phyloP scores from a whole-genome alignment of 2,888 invertebrate species.

The Lithophane leautieri region DNA sequence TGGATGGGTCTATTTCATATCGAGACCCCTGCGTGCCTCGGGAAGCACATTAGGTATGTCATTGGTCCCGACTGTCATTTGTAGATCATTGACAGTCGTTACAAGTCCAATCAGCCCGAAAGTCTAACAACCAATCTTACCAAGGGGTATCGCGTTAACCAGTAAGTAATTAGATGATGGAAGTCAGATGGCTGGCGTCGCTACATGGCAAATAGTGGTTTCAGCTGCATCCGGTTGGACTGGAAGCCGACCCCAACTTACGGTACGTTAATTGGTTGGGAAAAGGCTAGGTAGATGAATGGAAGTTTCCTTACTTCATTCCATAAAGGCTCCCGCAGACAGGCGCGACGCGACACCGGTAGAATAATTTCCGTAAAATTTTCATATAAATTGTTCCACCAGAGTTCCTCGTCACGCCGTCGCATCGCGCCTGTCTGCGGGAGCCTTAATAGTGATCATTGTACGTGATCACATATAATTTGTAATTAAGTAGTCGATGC shows the following conservation, averaged over 20 bases:
- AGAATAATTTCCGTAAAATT: too few relatives aligned
- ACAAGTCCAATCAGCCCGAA: not conserved
- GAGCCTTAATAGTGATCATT: slow-evolving; percentile 6
- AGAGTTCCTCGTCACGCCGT: too few relatives aligned
- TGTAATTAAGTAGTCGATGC: slow-evolving; percentile 32
- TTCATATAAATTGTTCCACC: too few relatives aligned
- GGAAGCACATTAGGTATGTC: not conserved
- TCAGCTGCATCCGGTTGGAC: not conserved
- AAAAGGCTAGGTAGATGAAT: not conserved
- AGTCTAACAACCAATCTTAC: not conserved
- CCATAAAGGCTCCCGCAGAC: too few relatives aligned
- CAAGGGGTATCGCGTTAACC: not conserved
- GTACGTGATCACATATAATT: slow-evolving; percentile 15
- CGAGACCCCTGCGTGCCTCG: not conserved
- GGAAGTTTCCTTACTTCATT: not conserved
- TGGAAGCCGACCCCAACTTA: not conserved
- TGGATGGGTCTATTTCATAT: not conserved
- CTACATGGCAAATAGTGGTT: not conserved
- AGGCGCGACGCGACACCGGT: too few relatives aligned
- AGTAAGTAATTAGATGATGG: not conserved
- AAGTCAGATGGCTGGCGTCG: not conserved
- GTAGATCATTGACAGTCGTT: not conserved
- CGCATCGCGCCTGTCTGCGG: too few relatives aligned
- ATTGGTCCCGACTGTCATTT: not conserved
- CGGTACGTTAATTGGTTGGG: not conserved